Evolutionary conservation across 2,113 vertebrate genomes (phyloP), one percentile per base, ranked within the genome.

Genomic region (Rana temporaria): DNA sequence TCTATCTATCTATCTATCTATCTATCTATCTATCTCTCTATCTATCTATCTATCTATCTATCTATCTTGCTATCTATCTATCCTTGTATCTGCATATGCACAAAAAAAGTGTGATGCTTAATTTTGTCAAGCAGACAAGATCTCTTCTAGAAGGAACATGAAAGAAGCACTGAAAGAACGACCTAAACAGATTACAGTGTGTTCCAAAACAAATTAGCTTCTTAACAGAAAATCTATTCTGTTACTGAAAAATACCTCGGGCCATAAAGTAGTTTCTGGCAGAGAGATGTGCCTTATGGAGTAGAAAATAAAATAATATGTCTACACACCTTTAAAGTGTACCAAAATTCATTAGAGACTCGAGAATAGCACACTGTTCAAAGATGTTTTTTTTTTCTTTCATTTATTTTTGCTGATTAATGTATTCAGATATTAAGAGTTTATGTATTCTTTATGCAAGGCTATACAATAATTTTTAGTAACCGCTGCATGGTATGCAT

Each of bases 201-300:
- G 59, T 81, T 81, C 69, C 60, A 65, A 73, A 81, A 81, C 79
- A 81, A 81, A 81, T 81, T 64, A 81, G 59, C 59, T 82, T 82
- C 70, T 66, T 74, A 82, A 82, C 70, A 67, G 62, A 82, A 74
- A 82, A 82, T 74, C 80, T 75, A 75, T 82, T 74, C 53, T 75
- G 80, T 60, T 72, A 69, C 69, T 81, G 60, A 81, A 81, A 81
- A 81, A 81, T 81, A 81, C 79, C 69, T 64, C 55, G 20, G 79
- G 79, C 79, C 60, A 72, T 65, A 73, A 38, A 81, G 60, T 34
- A 48, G 32, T 64, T 81, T 53, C 48, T 57, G 68, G 68, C 48
- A 73, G 38, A 42, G 19, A 53, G 48, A 38, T 38, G 66, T 60
- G 66, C 65, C 55, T 80, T 57, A n/a, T 48, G 26, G 59, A 79